Percentiles rank a stretch among this genome's conserved stretches.
Evolutionary conservation across 2,888 invertebrate species (phyloP).

Genomic region (Neria commutata): DNA sequence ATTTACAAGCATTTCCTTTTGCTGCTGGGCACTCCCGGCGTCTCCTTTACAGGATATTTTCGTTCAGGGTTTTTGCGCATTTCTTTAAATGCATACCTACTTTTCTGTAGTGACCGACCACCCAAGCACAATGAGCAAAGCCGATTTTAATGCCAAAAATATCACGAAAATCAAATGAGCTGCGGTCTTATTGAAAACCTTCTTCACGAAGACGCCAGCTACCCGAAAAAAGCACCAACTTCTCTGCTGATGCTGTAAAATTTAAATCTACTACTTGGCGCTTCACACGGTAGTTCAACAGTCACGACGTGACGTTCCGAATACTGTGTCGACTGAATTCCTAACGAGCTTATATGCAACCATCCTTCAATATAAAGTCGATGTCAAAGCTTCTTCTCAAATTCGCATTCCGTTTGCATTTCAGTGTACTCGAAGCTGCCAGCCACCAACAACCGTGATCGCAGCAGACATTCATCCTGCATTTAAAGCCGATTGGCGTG

Average conservation of each 20-base stretch:
- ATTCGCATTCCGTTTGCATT: background rate
- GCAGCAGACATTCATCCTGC: background rate
- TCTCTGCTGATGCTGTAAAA: too few species aligned
- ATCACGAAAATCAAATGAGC: background rate
- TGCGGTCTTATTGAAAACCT: too few species aligned
- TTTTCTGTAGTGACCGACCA: background rate
- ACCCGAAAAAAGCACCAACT: background rate
- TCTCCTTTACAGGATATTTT: too few species aligned
- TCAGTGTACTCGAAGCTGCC: too few species aligned
- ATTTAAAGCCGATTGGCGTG: constrained; percentile 20
- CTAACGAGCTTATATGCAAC: background rate
- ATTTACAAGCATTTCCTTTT: constrained; percentile 20
- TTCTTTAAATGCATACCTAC: background rate
- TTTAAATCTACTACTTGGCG: too few species aligned
- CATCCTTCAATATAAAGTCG: background rate
- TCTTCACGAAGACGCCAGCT: background rate
- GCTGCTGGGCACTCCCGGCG: background rate
- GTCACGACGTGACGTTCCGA: background rate
- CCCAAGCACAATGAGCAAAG: background rate
- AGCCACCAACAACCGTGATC: background rate
- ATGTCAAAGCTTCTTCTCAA: background rate
- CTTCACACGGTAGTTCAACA: background rate
- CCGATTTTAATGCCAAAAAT: background rate
- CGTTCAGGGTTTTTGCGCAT: too few species aligned
- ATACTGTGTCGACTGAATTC: background rate